phyloP scores from a whole-genome alignment of 30 jellyfish, hydroid and myxozoan genomes.

The Chironex yamaguchii region DNA sequence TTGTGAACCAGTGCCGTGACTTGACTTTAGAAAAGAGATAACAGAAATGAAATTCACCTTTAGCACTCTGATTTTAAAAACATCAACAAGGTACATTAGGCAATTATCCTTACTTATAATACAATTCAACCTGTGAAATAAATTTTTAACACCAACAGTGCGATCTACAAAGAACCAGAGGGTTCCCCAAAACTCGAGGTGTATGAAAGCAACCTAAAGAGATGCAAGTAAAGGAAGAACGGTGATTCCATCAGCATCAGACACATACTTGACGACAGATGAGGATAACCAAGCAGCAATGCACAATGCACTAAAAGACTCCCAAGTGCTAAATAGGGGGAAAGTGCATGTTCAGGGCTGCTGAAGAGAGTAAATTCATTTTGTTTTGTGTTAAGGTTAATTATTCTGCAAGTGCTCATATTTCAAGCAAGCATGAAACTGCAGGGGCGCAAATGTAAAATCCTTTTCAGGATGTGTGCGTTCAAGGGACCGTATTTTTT shows the following conservation, averaged over 20 bases:
- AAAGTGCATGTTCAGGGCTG: background rate
- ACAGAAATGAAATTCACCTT: too few species aligned
- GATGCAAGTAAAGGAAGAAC: background rate
- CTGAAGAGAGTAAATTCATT: background rate
- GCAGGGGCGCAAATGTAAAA: too few species aligned
- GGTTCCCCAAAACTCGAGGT: background rate
- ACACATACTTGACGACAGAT: background rate
- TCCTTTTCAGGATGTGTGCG: too few species aligned
- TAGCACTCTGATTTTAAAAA: too few species aligned
- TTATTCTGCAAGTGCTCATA: background rate
- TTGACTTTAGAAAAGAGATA: too few species aligned
- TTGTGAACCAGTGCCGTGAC: too few species aligned
- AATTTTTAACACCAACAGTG: background rate
- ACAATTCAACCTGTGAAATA: background rate
- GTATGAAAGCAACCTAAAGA: background rate
- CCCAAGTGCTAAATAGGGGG: background rate
- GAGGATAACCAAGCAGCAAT: background rate
- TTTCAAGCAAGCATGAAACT: background rate
- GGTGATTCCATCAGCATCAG: background rate
- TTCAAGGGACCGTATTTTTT: too few species aligned
- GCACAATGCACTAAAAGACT: background rate
- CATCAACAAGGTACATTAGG: too few species aligned
- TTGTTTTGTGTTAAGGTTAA: background rate
- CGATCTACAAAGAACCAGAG: background rate
- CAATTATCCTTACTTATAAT: too few species aligned